A percentile compares a stretch with the other conserved stretches of the same genome.
These are phyloP conservation scores for Drosophila pandora DNA, from an alignment of 1,140 invertebrate species.

Conservation along the genomic window DNA sequence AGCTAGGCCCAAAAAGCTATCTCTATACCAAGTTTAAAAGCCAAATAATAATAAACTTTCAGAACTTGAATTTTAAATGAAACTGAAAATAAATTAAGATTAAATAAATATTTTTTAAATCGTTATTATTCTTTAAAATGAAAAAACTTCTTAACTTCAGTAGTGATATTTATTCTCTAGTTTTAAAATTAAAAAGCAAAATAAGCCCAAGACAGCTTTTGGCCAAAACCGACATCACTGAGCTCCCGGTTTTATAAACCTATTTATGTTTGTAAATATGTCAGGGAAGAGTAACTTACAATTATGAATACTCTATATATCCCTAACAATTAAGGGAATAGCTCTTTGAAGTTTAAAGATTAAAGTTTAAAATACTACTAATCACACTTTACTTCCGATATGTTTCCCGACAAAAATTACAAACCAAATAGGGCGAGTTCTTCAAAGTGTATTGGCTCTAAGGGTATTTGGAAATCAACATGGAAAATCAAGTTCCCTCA, in stretches of 20 bases:
- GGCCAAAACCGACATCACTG: constrained; percentile 20
- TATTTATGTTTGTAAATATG: neutral
- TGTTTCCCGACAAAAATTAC: no score
- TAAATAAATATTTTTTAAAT: no score
- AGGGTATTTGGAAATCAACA: neutral
- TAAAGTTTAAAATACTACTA: no score
- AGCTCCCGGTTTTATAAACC: neutral
- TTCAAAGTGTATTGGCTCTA: neutral
- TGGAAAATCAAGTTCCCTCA: neutral
- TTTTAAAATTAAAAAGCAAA: neutral
- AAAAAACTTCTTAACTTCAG: no score
- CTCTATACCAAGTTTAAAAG: no score
- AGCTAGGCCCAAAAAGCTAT: no score
- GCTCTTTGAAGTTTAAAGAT: neutral
- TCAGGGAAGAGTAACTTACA: neutral
- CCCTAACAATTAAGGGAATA: neutral
- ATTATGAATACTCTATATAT: neutral
- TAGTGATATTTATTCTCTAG: neutral
- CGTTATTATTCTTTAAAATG: no score
- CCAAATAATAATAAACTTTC: no score
- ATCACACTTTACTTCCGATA: no score
- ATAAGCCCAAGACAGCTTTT: neutral
- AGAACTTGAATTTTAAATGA: no score
- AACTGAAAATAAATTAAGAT: no score
- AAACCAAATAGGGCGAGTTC: no score